Base-by-base conservation (phyloP, 1,140 invertebrate genomes). In the Parapsyche elsis region DNA sequence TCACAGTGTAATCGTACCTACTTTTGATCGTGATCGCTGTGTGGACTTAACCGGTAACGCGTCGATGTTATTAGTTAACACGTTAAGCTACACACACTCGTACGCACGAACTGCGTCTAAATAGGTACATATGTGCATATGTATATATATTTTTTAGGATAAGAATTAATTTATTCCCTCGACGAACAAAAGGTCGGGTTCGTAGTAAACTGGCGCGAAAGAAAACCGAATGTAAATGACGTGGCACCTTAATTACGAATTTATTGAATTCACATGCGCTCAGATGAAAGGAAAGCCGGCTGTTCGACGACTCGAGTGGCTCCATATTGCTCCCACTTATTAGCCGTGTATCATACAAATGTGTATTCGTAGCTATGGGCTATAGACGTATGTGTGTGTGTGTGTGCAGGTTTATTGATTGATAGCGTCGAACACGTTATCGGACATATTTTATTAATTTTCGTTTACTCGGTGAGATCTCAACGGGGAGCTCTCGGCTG, bases 371-470 rank as follows among this genome's bases (percentile, higher is more conserved):
- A 23, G 4, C 9, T 75, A 19, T 23, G 59, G 30, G 70, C 19
- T 64, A 24, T 12, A 5, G 26, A 12, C 59, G 10, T 14, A 5
- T n/a, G 64, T 67, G 64, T 10, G 21, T 76, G 64, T 26, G 64
- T 73, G 38, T 46, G 19, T 26, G 71, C 67, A 64, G 53, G 71
- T 80, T 79, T 80, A 76, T 80, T 80, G 79, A 80, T 82, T 80
- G 81, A 82, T 82, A 82, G 77, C 71, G 78, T n/a, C 64, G 46
- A 46, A 74, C 45, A 71, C 44, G 71, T 70, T 82, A 82, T 82
- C 81, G 78, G 67, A 49, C 30, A 78, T 57, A 44, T 79, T 81
- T 82, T 82, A 82, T 80, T 82, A 82, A 82, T 80, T 81, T 80
- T 49, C 45, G 74, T 46, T 81, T 53, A 30, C 14, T 46, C 19